A percentile compares a stretch with the other conserved stretches of the same genome.
Conservation (phyloP, 2,888 invertebrate genomes). For the Polydrusus pterygomalis region DNA sequence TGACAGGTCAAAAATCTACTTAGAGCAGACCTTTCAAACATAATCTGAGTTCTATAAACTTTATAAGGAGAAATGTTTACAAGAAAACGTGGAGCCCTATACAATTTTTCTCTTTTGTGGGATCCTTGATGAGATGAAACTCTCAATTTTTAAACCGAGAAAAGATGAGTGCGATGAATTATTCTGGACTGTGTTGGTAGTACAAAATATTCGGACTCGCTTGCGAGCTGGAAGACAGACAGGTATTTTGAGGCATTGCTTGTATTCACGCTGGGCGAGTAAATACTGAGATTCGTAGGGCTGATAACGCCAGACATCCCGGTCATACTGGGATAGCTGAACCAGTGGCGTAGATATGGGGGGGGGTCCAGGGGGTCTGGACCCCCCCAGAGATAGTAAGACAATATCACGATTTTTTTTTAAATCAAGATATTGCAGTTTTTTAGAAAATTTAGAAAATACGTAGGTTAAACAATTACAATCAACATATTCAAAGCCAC, state of each 20-base stretch:
- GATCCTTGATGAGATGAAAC: neutral
- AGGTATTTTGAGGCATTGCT: too few species aligned
- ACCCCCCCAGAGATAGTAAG: too few species aligned
- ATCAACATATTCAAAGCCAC: too few species aligned
- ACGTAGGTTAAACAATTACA: too few species aligned
- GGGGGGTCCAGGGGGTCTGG: too few species aligned
- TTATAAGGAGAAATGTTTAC: neutral
- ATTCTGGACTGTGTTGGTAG: too few species aligned
- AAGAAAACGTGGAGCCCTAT: neutral
- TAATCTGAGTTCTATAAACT: neutral
- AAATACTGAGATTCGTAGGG: constrained; percentile 90
- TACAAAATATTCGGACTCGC: too few species aligned
- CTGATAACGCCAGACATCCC: constrained; percentile 92
- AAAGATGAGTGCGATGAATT: neutral
- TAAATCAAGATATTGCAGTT: too few species aligned
- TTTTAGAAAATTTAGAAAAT: too few species aligned
- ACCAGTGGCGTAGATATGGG: too few species aligned
- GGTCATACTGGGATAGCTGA: constrained; percentile 92
- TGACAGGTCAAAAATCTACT: neutral
- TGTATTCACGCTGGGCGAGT: constrained; percentile 83
- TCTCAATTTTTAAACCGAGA: neutral
- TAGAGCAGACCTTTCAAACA: neutral
- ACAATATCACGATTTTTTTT: too few species aligned
- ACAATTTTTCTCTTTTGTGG: neutral
- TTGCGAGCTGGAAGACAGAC: too few species aligned